Conservation (phyloP, 2,797 vertebrate genomes). For the Anas bernieri region DNA sequence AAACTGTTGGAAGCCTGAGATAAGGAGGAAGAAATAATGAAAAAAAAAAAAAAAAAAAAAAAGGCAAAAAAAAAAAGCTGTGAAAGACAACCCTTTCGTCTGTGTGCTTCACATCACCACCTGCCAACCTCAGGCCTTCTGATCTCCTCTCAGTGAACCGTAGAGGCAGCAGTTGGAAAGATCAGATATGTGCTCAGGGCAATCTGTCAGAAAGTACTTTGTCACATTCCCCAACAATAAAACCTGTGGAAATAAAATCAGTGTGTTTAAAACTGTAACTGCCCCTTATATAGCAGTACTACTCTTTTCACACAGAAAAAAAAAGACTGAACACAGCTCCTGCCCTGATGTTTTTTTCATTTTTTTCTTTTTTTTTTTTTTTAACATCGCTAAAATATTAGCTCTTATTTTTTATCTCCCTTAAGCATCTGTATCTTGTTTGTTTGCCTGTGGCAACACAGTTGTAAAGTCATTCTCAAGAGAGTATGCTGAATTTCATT, state of each 20-base stretch:
- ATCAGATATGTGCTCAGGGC: slow-evolving; percentile 36
- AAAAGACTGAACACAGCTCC: fast-evolving
- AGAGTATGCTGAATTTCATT: not conserved
- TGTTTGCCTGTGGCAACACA: slow-evolving; percentile 14
- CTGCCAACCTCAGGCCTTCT: slow-evolving; percentile 44
- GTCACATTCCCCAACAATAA: slow-evolving; percentile 19
- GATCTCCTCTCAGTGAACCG: slow-evolving; percentile 51
- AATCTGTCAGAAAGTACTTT: slow-evolving; percentile 62
- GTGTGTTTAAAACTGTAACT: not conserved
- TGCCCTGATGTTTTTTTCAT: not conserved
- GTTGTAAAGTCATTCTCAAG: not conserved
- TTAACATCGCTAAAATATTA: not conserved
- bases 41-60: too few species aligned
- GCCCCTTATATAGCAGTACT: not conserved
- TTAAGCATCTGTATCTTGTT: slow-evolving; percentile 1
- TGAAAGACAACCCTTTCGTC: slow-evolving; percentile 14
- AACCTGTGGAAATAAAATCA: not conserved
- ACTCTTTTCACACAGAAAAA: not conserved
- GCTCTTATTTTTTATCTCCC: not conserved
- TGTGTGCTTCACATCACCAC: slow-evolving; percentile 37
- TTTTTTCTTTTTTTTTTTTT: not conserved
- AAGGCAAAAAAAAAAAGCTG: not conserved
- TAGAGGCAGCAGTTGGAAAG: slow-evolving; percentile 36
- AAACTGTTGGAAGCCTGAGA: slow-evolving; percentile 1
- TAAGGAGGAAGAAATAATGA: not conserved